A percentile compares a stretch with the other conserved stretches of the same genome.
phyloP scores from a whole-genome alignment of 1,140 invertebrate genomes.

The Liolophura sinensis region DNA sequence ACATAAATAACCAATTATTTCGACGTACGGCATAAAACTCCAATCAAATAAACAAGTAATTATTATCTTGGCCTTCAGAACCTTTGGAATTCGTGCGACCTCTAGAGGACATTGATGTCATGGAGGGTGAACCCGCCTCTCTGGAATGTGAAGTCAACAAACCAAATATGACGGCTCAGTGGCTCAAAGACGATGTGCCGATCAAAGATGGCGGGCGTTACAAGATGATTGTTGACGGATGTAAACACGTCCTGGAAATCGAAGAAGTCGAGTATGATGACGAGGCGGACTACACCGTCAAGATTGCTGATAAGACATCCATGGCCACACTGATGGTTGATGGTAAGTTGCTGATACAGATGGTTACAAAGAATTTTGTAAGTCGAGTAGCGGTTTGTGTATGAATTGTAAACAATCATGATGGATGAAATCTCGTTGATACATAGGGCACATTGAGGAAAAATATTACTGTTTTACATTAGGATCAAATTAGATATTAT shows the following conservation, averaged over 20 bases:
- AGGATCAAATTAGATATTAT: too few species aligned
- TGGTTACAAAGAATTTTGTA: too few species aligned
- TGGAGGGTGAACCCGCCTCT: conserved; percentile 26
- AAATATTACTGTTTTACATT: too few species aligned
- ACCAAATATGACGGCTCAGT: conserved; percentile 76
- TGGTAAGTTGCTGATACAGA: conserved; percentile 24
- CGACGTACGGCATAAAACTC: too few species aligned
- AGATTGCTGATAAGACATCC: conserved; percentile 37
- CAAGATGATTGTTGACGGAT: conserved; percentile 82
- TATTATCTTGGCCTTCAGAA: conserved; percentile 68
- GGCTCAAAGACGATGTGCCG: conserved; percentile 88
- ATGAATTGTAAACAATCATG: too few species aligned
- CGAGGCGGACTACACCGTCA: conserved; percentile 39
- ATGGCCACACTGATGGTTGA: conserved; percentile 40
- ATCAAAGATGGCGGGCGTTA: conserved; percentile 88
- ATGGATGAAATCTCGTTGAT: too few species aligned
- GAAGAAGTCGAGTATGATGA: conserved; percentile 76
- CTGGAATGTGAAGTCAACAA: conserved; percentile 66
- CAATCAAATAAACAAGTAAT: too few species aligned
- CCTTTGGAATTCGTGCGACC: conserved; percentile 42
- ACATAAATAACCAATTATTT: too few species aligned
- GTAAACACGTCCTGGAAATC: conserved; percentile 75
- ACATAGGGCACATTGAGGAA: too few species aligned
- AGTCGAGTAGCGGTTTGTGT: too few species aligned
- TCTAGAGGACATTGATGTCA: conserved; percentile 37